Conservation (phyloP, 2,113 vertebrate genomes). For the Tyto alba region DNA sequence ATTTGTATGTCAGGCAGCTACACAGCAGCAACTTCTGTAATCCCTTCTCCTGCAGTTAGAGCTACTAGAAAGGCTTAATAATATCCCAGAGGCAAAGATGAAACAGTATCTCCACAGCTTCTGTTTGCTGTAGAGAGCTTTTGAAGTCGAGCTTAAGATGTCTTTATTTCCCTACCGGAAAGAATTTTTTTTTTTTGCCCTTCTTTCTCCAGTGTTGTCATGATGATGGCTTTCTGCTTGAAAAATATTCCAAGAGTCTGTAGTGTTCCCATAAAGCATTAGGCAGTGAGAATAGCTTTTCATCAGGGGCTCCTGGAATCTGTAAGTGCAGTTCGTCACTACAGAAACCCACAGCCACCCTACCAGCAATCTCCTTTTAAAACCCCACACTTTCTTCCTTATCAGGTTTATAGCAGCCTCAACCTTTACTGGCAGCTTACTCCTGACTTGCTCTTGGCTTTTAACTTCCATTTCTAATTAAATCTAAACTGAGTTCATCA, state of each 20-base stretch:
- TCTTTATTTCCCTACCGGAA: slow-evolving; percentile 93
- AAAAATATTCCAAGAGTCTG: slow-evolving; percentile 74
- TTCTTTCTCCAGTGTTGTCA: slow-evolving; percentile 72
- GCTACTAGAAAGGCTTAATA: slow-evolving; percentile 95
- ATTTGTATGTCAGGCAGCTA: slow-evolving; percentile 80
- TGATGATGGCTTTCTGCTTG: slow-evolving; percentile 75
- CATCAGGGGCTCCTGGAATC: slow-evolving; percentile 65
- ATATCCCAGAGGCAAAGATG: slow-evolving; percentile 98
- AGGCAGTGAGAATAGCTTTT: slow-evolving; percentile 69
- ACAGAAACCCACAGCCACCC: slow-evolving; percentile 43
- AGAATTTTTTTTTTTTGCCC: slow-evolving; percentile 58
- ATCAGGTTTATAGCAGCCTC: slow-evolving; percentile 28
- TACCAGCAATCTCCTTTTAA: slow-evolving; percentile 58
- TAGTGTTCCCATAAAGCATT: slow-evolving; percentile 67
- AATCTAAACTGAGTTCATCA: slow-evolving; percentile 22
- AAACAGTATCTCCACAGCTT: slow-evolving; percentile 90
- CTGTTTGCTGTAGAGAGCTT: slow-evolving; percentile 94
- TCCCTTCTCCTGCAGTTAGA: slow-evolving; percentile 85
- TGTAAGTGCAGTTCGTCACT: slow-evolving; percentile 67
- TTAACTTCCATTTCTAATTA: slow-evolving; percentile 62
- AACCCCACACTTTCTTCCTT: slow-evolving; percentile 47
- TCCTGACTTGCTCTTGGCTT: neutral
- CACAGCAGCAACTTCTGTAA: slow-evolving; percentile 84
- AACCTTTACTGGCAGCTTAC: neutral
- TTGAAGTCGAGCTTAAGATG: slow-evolving; percentile 97